phyloP scores from a whole-genome alignment of 2,797 vertebrate genomes.

The Anguilla megastoma region DNA sequence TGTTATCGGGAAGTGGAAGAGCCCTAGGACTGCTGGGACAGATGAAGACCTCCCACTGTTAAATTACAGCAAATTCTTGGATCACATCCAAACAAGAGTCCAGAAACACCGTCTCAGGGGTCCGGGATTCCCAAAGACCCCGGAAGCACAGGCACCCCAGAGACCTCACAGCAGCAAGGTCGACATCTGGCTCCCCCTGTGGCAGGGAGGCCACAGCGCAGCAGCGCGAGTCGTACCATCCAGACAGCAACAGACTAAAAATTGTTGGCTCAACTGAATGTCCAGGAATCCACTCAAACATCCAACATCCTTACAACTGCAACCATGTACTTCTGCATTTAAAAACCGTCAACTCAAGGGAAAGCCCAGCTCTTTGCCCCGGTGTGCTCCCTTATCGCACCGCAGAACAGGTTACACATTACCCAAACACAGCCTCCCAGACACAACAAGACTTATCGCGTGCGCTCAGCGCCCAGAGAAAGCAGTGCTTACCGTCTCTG shows the following conservation, averaged over 20 bases:
- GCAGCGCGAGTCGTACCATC: no score
- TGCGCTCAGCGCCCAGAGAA: background rate
- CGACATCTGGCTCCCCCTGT: no score
- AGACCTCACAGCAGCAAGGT: no score
- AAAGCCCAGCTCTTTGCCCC: background rate
- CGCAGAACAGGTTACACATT: background rate
- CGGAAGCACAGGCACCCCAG: no score
- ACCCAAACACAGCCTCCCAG: background rate
- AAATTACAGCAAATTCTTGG: background rate
- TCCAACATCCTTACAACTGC: no score
- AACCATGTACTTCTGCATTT: background rate
- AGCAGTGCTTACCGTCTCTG: slow-evolving; percentile 87
- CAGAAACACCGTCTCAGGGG: no score
- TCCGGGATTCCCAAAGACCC: no score
- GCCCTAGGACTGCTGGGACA: background rate
- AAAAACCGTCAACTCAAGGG: background rate
- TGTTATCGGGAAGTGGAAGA: background rate
- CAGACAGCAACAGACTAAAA: no score
- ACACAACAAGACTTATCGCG: background rate
- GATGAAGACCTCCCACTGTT: background rate
- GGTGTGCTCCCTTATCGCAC: background rate
- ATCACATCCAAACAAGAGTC: no score
- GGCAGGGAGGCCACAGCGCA: no score
- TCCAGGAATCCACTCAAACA: no score
- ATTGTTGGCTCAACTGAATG: no score